Percentiles rank a stretch among this genome's conserved stretches.
Conservation (phyloP, 2,113 vertebrate species). For the Corvus moneduloides region DNA sequence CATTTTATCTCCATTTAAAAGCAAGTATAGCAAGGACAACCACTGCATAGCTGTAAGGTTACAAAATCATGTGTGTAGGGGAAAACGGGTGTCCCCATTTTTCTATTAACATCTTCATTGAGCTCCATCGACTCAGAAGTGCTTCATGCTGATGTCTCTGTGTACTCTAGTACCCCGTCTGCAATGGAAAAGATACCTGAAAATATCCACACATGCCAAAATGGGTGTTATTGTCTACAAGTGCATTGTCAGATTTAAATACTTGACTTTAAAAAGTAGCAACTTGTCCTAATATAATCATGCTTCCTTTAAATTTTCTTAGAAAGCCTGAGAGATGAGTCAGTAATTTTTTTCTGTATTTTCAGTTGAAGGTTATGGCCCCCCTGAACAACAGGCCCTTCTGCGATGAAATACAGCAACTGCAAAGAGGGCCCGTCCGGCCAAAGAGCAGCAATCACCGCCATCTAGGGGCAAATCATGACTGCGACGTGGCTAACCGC, state of each 20-base stretch:
- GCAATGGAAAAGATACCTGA: background rate
- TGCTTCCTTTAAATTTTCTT: background rate
- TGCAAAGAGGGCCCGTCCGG: rapidly evolving
- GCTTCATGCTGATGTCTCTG: background rate
- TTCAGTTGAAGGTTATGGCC: background rate
- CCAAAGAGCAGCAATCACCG: background rate
- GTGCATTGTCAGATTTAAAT: background rate
- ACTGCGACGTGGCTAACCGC: rapidly evolving
- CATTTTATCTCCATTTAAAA: background rate
- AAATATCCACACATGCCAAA: background rate
- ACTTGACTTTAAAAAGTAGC: background rate
- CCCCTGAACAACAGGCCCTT: background rate
- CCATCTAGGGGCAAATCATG: background rate
- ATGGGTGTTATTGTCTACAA: background rate
- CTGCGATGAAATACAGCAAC: rapidly evolving
- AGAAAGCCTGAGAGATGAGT: background rate
- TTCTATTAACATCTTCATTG: background rate
- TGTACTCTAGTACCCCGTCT: background rate
- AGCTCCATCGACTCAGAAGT: background rate
- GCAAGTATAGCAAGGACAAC: background rate
- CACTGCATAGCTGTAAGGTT: background rate
- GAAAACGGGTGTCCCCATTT: rapidly evolving
- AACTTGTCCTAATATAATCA: background rate
- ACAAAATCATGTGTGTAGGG: background rate
- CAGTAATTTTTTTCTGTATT: background rate